These are phyloP conservation scores for Lagodon rhomboides DNA, from an alignment of 2,797 vertebrate genomes.

Conservation along the genomic window DNA sequence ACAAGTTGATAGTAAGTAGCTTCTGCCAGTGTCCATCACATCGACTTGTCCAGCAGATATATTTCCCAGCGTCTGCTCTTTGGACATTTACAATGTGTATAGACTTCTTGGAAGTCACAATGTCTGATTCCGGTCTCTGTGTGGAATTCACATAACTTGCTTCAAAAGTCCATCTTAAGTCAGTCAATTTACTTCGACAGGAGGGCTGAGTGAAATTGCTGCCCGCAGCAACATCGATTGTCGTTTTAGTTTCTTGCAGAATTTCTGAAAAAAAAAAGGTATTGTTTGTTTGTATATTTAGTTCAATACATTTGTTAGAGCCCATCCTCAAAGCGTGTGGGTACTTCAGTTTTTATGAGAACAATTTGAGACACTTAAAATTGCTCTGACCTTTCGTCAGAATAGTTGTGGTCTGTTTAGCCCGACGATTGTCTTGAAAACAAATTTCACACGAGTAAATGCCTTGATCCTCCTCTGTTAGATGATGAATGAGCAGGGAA, in stretches of 20 bases:
- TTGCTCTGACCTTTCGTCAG: conserved; percentile 64
- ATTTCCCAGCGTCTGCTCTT: conserved; percentile 57
- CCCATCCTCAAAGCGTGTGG: not conserved
- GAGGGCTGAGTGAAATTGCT: conserved; percentile 34
- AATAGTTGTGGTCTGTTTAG: not conserved
- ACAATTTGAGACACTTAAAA: not conserved
- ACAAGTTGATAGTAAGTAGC: conserved; percentile 46
- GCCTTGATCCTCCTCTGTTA: conserved; percentile 63
- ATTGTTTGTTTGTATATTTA: not conserved
- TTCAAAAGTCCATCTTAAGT: conserved; percentile 57
- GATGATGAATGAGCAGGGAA: conserved; percentile 61
- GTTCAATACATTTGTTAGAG: too few species aligned
- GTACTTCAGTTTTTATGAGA: not conserved
- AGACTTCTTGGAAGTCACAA: conserved; percentile 10
- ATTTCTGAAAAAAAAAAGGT: conserved; percentile 34
- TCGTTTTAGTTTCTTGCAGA: not conserved
- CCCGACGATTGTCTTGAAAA: fast-evolving
- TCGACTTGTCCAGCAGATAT: conserved; percentile 53
- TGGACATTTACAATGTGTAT: conserved; percentile 45
- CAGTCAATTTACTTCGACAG: conserved; percentile 1
- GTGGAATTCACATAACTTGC: not conserved
- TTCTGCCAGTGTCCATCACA: conserved; percentile 29
- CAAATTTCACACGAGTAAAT: conserved; percentile 68
- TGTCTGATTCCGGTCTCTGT: not conserved
- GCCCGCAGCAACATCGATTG: conserved; percentile 23